These are phyloP conservation scores for Fissipunctia ypsillon DNA, from an alignment of 2,888 invertebrate species.

Conservation along the genomic window DNA sequence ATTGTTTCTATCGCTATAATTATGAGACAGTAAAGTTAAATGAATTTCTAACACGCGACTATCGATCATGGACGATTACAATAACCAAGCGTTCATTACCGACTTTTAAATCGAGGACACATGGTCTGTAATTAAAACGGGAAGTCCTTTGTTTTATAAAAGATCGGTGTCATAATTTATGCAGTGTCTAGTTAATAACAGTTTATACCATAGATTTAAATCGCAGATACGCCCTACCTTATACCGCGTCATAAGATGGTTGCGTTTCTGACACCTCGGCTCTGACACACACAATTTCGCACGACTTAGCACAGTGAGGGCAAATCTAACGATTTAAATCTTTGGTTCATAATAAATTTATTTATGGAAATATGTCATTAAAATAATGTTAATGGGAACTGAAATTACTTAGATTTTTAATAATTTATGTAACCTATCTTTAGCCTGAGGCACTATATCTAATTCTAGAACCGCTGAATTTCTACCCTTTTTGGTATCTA, in stretches of 20 bases:
- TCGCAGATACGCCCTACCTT: neutral
- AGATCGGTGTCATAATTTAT: slow-evolving; percentile 18
- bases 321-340: neutral
- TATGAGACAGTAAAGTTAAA: slow-evolving; percentile 52
- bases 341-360: neutral
- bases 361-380: slow-evolving; percentile 5
- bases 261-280: neutral
- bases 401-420: neutral
- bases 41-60: slow-evolving; percentile 55
- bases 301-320: neutral
- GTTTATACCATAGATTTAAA: neutral
- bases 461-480: neutral
- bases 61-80: slow-evolving; percentile 51
- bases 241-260: neutral
- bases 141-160: slow-evolving; percentile 27
- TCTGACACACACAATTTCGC: neutral
- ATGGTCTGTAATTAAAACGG: slow-evolving; percentile 41
- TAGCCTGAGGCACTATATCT: neutral
- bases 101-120: slow-evolving; percentile 34
- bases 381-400: neutral
- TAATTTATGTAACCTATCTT: neutral
- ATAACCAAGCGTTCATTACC: slow-evolving; percentile 52
- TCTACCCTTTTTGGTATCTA: neutral
- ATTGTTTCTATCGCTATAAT: slow-evolving; percentile 44
- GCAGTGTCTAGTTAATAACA: neutral